A percentile compares a stretch with the other conserved stretches of the same genome.
phyloP scores from a whole-genome alignment of 2,797 vertebrate species.

The Anomalospiza imberbis region DNA sequence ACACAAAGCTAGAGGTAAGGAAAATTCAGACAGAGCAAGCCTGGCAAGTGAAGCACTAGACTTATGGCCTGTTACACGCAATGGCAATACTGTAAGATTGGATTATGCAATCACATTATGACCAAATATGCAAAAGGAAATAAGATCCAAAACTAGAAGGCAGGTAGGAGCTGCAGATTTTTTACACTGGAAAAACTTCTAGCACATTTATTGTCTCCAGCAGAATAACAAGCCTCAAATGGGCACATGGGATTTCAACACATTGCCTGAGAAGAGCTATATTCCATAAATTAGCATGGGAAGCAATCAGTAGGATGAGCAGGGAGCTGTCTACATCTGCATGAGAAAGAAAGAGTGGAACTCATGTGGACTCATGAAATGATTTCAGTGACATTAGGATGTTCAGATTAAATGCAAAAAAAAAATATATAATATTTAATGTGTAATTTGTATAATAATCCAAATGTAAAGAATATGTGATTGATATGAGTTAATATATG shows the following conservation, averaged over 20 bases:
- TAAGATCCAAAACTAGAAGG: not conserved
- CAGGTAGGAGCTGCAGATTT: not conserved
- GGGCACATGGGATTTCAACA: not conserved
- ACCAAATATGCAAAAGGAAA: not conserved
- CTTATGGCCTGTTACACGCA: not conserved
- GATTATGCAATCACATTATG: not conserved
- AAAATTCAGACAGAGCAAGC: not conserved
- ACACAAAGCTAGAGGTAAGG: not conserved
- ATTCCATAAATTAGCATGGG: not conserved
- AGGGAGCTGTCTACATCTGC: not conserved
- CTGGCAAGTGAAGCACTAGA: not conserved
- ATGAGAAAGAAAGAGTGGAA: not conserved
- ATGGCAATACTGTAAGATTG: not conserved
- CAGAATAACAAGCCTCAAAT: not conserved
- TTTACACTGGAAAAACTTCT: not conserved
- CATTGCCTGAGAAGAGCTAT: not conserved
- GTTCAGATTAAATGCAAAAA: not conserved
- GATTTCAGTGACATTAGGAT: not conserved
- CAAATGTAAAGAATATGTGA: not conserved
- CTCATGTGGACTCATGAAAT: not conserved
- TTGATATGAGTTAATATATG: not conserved
- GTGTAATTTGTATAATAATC: not conserved
- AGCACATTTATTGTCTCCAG: not conserved
- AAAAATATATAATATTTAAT: not conserved
- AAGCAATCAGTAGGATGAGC: not conserved